These are phyloP conservation scores for Zaprionus camerounensis DNA, from an alignment of 1,140 invertebrate genomes.

Conservation along the genomic window DNA sequence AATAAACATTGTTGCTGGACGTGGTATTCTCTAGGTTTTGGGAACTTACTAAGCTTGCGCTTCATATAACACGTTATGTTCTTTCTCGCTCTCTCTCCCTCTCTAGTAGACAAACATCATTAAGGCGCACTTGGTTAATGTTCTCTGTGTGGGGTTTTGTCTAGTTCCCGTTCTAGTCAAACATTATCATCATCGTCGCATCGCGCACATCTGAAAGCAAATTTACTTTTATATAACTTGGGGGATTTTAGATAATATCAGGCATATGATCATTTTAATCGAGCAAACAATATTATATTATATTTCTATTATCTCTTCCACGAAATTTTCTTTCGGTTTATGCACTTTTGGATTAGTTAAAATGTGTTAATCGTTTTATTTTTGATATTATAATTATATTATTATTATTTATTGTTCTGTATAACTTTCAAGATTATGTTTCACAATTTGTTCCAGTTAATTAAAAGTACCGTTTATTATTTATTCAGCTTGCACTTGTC, in stretches of 20 bases:
- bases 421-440: background rate
- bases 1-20: slow-evolving; percentile 62
- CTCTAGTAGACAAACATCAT: slow-evolving; percentile 22
- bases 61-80: slow-evolving; percentile 1
- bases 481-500: background rate
- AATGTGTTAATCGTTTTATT: background rate
- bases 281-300: background rate
- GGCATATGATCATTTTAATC: background rate
- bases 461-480: background rate
- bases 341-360: background rate
- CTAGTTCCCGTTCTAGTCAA: slow-evolving; percentile 51
- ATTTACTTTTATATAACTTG: slow-evolving; percentile 38
- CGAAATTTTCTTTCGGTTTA: background rate
- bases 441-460: background rate
- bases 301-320: background rate
- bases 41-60: slow-evolving; percentile 4
- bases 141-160: background rate
- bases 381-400: background rate
- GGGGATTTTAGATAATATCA: background rate
- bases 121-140: background rate
- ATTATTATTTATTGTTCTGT: background rate
- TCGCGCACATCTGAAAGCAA: slow-evolving; percentile 60
- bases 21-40: slow-evolving; percentile 3
- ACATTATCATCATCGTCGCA: slow-evolving; percentile 55
- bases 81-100: background rate